Percentiles rank a stretch among this genome's conserved stretches.
phyloP scores from a whole-genome alignment of 2,888 invertebrate species.

The Saturnia pavonia region DNA sequence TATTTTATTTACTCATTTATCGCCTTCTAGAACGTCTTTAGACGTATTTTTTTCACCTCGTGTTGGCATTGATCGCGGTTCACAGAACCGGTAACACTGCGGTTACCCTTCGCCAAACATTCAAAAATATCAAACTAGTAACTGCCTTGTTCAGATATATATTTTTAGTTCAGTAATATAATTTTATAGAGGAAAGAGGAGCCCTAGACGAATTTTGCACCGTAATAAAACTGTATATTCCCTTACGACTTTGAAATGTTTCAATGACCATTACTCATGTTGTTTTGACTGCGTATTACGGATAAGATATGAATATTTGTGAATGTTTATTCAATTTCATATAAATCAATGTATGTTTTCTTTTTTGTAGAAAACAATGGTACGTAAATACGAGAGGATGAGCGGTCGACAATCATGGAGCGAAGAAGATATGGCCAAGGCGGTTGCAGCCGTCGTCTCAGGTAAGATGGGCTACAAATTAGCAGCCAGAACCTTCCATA shows the following conservation, averaged over 20 bases:
- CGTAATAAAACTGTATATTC: neutral
- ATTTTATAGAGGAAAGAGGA: neutral
- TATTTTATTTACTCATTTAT: constrained; percentile 18
- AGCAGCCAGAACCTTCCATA: constrained; percentile 75
- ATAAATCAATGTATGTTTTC: neutral
- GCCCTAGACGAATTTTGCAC: neutral
- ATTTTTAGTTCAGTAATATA: constrained; percentile 29
- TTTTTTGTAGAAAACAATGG: constrained; percentile 71
- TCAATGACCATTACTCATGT: constrained; percentile 23
- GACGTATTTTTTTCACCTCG: constrained; percentile 72
- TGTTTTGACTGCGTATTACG: constrained; percentile 33
- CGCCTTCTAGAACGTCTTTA: constrained; percentile 59
- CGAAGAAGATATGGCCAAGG: constrained; percentile 77
- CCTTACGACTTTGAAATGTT: constrained; percentile 22
- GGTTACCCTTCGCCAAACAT: constrained; percentile 75
- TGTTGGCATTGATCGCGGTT: constrained; percentile 71
- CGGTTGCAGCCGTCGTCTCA: constrained; percentile 75
- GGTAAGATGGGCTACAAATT: constrained; percentile 79
- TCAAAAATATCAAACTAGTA: constrained; percentile 42
- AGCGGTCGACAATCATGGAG: constrained; percentile 78
- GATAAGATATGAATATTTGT: constrained; percentile 23
- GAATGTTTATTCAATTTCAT: constrained; percentile 22
- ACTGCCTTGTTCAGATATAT: constrained; percentile 49
- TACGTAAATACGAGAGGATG: constrained; percentile 78
- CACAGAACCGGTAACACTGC: constrained; percentile 74